Evolutionary conservation across 2,888 invertebrate species (phyloP).

Genomic region (Athalia rosae): DNA sequence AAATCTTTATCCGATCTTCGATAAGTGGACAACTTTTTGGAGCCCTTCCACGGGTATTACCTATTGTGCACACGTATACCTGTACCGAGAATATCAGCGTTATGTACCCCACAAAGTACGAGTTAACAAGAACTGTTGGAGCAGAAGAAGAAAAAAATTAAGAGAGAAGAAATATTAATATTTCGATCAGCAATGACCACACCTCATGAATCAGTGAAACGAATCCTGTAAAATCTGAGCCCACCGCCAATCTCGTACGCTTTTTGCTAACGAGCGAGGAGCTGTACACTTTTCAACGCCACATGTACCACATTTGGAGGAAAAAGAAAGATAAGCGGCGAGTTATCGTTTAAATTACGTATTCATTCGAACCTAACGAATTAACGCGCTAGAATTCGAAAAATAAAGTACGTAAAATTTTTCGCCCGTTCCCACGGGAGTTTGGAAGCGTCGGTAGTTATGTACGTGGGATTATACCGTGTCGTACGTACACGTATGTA

Average conservation of each 20-base stretch:
- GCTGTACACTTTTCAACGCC: too few species aligned
- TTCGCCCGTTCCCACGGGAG: not conserved
- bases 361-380: too few species aligned
- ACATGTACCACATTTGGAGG: too few species aligned
- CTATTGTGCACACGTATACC: not conserved
- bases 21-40: constrained; percentile 42
- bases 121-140: constrained; percentile 1
- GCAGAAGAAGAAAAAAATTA: constrained; percentile 5
- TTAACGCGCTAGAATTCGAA: not conserved
- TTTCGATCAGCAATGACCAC: not conserved
- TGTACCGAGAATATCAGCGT: not conserved
- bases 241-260: too few species aligned
- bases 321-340: too few species aligned
- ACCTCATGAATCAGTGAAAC: too few species aligned
- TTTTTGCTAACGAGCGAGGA: too few species aligned
- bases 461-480: not conserved
- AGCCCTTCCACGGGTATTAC: not conserved
- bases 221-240: too few species aligned
- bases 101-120: not conserved
- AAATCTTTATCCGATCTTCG: constrained; percentile 32
- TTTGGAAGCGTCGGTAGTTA: not conserved
- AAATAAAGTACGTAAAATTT: not conserved
- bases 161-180: constrained; percentile 17
- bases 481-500: not conserved
- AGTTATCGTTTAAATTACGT: too few species aligned